Base-by-base conservation (phyloP, 2,888 invertebrate species). In the Pollenia amentaria region DNA sequence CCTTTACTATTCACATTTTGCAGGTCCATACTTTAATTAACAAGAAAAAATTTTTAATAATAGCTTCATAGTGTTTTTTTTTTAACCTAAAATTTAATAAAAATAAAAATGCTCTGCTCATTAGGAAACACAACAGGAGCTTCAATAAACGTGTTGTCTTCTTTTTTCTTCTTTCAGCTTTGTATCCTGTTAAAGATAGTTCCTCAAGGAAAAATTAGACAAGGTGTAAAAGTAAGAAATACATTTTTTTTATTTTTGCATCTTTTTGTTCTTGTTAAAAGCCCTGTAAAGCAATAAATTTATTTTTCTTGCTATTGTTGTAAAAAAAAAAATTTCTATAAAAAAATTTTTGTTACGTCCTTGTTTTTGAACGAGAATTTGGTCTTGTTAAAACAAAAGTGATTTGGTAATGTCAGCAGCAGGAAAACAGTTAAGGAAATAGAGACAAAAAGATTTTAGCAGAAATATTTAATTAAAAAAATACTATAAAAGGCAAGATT, bases 71-170 rank as follows among this genome's bases (percentile, higher is more conserved):
- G 12, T 40, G 7, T 67, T 29, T 21, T 38, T 75, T 62, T 12
- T 38, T 9, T 55, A 44, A 51, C 57, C 8, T n/a, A 29, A 60
- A 38, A 81, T 18, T 42, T 3, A 57, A 65, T 18, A 82, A 70
- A 69, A 60, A 73, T 44, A 77, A 65, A 65, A 51, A 42, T 42
- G 65, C 42, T 65, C 72, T 65, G 69, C 78, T 84, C 73, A 79
- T 84, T 84, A 79, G 62, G 40, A 84, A 84, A 79, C 29, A 84
- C 62, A 79, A 67, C 84, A 78, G 69, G 53, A 84, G 65, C 60
- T 67, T 16, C 44, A 51, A 18, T 21, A 42, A 75, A 44, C 29
- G 3, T 29, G 21, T 62, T 75, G 3, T 60, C 21, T 51, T 42
- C 14, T 42, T 51, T 7, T 14, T 11, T 40, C 3, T 4, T 40